Evolutionary conservation across 2,113 vertebrate genomes (phyloP).

Genomic region (Macquaria australasica): DNA sequence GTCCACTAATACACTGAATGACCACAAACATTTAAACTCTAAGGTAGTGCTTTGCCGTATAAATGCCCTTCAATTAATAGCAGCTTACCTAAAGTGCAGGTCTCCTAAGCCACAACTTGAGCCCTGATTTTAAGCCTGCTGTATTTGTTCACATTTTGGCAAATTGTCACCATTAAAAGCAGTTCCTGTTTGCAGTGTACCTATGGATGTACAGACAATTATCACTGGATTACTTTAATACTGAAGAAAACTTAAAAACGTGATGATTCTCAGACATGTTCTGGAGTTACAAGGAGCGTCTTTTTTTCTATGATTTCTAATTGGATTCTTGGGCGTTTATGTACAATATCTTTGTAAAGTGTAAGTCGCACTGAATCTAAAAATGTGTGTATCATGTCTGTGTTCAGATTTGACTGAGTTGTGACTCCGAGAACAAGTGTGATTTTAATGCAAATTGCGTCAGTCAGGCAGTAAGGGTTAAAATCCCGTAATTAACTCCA

Average conservation of each 20-base stretch:
- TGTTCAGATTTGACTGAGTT: neutral
- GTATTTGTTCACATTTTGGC: neutral
- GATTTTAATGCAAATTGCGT: neutral
- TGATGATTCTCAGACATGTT: neutral
- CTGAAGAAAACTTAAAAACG: neutral
- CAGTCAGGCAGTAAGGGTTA: neutral
- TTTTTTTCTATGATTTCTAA: neutral
- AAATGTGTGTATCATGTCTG: neutral
- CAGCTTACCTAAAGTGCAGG: neutral
- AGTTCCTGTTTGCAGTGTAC: neutral
- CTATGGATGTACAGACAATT: neutral
- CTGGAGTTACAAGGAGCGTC: no score
- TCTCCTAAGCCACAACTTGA: neutral
- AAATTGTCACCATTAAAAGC: neutral
- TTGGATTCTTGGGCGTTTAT: neutral
- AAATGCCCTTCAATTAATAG: neutral
- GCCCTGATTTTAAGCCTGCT: neutral
- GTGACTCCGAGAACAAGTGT: neutral
- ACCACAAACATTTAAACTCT: neutral
- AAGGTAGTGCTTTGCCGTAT: neutral
- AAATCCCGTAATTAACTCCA: neutral
- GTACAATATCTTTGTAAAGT: neutral
- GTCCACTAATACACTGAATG: neutral
- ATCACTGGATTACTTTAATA: neutral
- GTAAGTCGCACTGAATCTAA: neutral